phyloP scores from a whole-genome alignment of 2,888 invertebrate species.

The Habrosyne pyritoides region DNA sequence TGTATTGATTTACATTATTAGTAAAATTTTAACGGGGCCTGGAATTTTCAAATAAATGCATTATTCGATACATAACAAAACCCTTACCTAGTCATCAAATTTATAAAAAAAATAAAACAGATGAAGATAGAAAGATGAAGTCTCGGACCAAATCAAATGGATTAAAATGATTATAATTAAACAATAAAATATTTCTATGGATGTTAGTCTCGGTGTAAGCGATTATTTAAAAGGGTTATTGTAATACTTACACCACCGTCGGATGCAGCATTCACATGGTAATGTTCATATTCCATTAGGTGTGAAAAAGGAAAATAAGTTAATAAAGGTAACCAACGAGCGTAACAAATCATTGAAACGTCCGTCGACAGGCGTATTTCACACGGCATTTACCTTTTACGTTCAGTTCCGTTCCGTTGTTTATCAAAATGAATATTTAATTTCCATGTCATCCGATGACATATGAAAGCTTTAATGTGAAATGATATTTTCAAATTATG shows the following conservation, averaged over 20 bases:
- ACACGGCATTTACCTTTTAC: constrained; percentile 51
- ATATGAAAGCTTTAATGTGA: constrained; percentile 42
- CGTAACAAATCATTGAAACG: constrained; percentile 61
- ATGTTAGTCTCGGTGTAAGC: not conserved
- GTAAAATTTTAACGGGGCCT: too few species aligned
- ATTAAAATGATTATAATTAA: not conserved
- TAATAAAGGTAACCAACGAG: constrained; percentile 52
- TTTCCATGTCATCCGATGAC: constrained; percentile 60
- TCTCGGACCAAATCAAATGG: not conserved
- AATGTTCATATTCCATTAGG: constrained; percentile 48
- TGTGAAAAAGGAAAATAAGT: constrained; percentile 50
- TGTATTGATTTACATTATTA: too few species aligned
- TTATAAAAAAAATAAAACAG: too few species aligned
- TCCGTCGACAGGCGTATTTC: constrained; percentile 55
- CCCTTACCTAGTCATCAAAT: too few species aligned
- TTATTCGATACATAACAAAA: too few species aligned
- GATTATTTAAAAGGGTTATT: not conserved
- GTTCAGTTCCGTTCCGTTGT: constrained; percentile 47
- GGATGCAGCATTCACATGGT: constrained; percentile 21
- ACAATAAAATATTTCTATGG: not conserved
- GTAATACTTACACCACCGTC: not conserved
- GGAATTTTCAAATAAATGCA: too few species aligned
- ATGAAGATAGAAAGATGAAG: too few species aligned
- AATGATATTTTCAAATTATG: constrained; percentile 17
- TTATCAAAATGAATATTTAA: constrained; percentile 75